phyloP scores from a whole-genome alignment of 2,797 vertebrate genomes.

The Enteromius fasciolatus region DNA sequence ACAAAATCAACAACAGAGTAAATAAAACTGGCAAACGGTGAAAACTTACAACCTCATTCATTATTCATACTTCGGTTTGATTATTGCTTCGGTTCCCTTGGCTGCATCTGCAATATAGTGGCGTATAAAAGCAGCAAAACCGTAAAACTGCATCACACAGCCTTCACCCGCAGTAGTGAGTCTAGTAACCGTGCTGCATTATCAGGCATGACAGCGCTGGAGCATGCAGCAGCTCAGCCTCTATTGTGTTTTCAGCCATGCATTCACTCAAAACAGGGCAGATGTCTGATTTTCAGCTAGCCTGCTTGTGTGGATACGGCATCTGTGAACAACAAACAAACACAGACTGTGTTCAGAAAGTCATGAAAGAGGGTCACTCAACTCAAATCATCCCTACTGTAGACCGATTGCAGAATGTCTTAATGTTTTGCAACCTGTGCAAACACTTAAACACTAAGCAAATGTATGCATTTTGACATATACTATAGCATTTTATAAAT shows the following conservation, averaged over 20 bases:
- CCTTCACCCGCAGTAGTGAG: background rate
- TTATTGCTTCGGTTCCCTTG: background rate
- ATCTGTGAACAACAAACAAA: conserved; percentile 17
- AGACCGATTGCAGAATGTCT: background rate
- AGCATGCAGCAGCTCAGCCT: background rate
- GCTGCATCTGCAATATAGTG: background rate
- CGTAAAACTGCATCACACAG: background rate
- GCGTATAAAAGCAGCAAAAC: background rate
- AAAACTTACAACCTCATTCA: background rate
- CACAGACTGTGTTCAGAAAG: background rate
- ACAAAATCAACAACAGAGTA: background rate
- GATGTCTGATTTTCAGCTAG: conserved; percentile 8
- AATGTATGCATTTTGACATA: background rate
- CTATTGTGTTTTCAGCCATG: background rate
- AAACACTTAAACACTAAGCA: background rate
- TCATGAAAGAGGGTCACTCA: background rate
- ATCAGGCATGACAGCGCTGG: background rate
- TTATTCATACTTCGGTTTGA: background rate
- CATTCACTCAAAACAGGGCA: conserved; percentile 1
- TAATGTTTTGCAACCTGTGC: background rate
- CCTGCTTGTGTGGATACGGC: background rate
- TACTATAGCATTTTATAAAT: too few relatives aligned
- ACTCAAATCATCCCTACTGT: background rate
- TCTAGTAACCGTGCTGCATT: background rate
- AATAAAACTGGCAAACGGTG: conserved; percentile 16